Base-by-base conservation (phyloP, 2,888 invertebrate genomes). In the Empis stercorea region DNA sequence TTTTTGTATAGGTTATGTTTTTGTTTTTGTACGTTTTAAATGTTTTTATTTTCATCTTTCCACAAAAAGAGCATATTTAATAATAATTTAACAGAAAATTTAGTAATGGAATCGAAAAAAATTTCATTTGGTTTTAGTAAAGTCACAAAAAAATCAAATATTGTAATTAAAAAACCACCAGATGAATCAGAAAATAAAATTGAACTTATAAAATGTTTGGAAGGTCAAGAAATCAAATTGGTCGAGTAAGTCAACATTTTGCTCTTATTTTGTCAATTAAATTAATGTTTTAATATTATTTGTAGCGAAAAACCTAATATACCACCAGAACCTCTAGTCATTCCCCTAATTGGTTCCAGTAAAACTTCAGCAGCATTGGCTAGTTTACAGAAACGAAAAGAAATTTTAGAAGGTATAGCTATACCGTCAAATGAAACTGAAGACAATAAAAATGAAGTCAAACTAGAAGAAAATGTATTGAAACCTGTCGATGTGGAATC, bases 121-220 rank as follows among this genome's bases (percentile, higher is more conserved):
- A 80, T 88, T 61, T 86, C 86, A 0, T 88, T 88, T 64, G 80
- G 84, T 43, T 88, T 88, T 68, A 78, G 73, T 57, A 87, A 87
- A 73, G 72, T 78, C 1, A 61, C 67, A 6, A 79, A 76, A 56
- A 79, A 78, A 57, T 54, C 72, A 7, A 65, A 63, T 48, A 55
- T 76, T 10, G 56, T 74, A 37, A 45, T 55, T 4, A 52, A 43
- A 30, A 62, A 62, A 51, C 44, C 46, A 43, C 55, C 61, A 54
- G 52, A 59, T 30, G 56, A 60, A 57, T 54, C 57, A n/a, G 64
- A 68, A 43, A 69, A 72, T 47, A 76, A 77, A 76, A 73, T 66
- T 10, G 83, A 88, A 58, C 76, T 80, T 43, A 84, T 87, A 48
- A 83, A 86, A 59, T 86, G 83, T 59, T 68, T 87, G 4, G 87